A percentile compares a stretch with the other conserved stretches of the same genome.
phyloP scores from a whole-genome alignment of 1,140 invertebrate genomes.

The Camponotus vicinus region DNA sequence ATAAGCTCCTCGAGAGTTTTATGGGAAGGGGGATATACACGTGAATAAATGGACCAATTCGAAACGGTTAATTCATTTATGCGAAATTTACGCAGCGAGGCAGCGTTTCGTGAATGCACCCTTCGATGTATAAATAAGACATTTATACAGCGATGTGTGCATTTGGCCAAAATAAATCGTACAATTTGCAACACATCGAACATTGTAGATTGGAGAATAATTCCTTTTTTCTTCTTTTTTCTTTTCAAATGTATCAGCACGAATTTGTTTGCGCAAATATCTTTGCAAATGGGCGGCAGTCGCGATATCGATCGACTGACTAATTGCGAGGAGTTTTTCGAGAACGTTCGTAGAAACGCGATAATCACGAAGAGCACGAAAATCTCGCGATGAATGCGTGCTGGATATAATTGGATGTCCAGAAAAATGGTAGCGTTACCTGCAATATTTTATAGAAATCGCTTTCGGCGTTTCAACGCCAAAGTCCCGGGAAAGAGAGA shows the following conservation, averaged over 20 bases:
- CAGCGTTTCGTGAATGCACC: not conserved
- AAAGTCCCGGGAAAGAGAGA: not conserved
- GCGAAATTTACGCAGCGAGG: conserved; percentile 31
- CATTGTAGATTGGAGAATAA: not conserved
- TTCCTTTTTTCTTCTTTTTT: not conserved
- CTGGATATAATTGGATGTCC: conserved; percentile 55
- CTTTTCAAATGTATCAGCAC: not conserved
- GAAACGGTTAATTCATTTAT: conserved; percentile 53
- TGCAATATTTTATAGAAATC: conserved; percentile 49
- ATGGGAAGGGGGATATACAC: conserved; percentile 22
- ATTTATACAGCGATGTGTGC: not conserved
- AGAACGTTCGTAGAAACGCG: conserved; percentile 30
- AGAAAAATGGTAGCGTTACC: conserved; percentile 48
- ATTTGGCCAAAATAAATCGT: conserved; percentile 3
- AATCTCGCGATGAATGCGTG: conserved; percentile 36
- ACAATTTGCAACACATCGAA: not conserved
- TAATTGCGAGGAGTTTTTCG: conserved; percentile 42
- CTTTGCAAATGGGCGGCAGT: conserved; percentile 1
- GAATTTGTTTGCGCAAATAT: conserved; percentile 34
- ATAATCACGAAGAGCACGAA: conserved; percentile 56
- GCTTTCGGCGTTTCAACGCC: not conserved
- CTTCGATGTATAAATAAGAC: not conserved
- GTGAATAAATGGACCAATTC: conserved; percentile 33
- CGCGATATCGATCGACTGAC: conserved; percentile 47
- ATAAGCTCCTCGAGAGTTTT: conserved; percentile 59